Evolutionary conservation across 2,113 vertebrate genomes (phyloP).

Genomic region (Vanacampus margaritifer): DNA sequence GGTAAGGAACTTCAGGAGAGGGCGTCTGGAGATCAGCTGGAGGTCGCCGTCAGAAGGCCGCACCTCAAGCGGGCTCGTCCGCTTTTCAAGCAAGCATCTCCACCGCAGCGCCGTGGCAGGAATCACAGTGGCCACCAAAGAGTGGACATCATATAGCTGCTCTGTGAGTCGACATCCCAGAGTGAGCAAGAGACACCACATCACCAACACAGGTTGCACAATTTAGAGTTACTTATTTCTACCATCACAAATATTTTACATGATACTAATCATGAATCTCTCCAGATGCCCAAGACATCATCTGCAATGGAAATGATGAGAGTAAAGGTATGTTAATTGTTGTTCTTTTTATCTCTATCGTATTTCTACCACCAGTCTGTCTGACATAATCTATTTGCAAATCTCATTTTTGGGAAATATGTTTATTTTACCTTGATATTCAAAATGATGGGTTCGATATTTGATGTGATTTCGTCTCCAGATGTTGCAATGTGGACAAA

Average conservation of each 20-base stretch:
- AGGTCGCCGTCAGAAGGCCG: slow-evolving; percentile 45
- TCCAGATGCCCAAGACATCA: slow-evolving; percentile 37
- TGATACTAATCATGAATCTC: background rate
- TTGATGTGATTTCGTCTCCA: slow-evolving; percentile 32
- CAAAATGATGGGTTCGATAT: background rate
- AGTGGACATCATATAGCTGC: slow-evolving; percentile 71
- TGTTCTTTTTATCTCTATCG: background rate
- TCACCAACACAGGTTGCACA: slow-evolving; percentile 35
- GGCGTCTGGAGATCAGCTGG: slow-evolving; percentile 66
- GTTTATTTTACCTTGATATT: background rate
- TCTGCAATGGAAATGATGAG: slow-evolving; percentile 33
- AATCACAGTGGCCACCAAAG: slow-evolving; percentile 57
- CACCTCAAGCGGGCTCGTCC: slow-evolving; percentile 19
- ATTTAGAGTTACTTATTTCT: background rate
- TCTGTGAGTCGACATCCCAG: slow-evolving; percentile 49
- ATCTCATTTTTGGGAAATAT: background rate
- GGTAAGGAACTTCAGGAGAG: slow-evolving; percentile 63
- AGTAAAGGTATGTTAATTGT: slow-evolving; percentile 25
- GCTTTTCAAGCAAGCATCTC: slow-evolving; percentile 32
- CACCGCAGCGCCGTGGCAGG: slow-evolving; percentile 39
- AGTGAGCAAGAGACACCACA: slow-evolving; percentile 27
- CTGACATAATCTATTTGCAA: background rate
- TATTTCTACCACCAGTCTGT: background rate
- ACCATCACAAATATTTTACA: background rate
- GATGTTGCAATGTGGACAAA: slow-evolving; percentile 50